Evolutionary conservation across 2,113 vertebrate species (phyloP).

Genomic region (Trogon melanurus): DNA sequence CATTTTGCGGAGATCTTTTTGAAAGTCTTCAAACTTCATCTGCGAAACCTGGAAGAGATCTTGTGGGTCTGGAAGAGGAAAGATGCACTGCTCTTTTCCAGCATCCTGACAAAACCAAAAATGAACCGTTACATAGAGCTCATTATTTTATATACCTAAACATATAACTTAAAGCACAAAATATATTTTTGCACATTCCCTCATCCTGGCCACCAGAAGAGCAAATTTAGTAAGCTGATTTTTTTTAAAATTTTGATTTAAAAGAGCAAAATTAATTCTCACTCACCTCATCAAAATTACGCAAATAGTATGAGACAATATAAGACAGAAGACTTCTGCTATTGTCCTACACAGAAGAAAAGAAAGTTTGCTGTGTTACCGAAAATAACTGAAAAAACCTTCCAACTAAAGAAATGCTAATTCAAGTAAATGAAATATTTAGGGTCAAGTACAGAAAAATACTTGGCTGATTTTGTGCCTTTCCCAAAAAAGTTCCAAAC

Average conservation of each 20-base stretch:
- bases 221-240: conserved; percentile 47
- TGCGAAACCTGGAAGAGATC: conserved; percentile 96
- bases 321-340: conserved; percentile 91
- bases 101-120: conserved; percentile 83
- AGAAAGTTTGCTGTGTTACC: neutral
- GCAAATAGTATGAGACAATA: conserved; percentile 92
- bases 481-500: neutral
- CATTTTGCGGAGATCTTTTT: conserved; percentile 91
- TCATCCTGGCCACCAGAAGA: neutral
- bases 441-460: neutral
- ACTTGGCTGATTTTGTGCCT: neutral
- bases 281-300: conserved; percentile 93
- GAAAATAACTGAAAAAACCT: neutral
- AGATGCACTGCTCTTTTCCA: conserved; percentile 90
- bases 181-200: neutral
- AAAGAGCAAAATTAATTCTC: conserved; percentile 56
- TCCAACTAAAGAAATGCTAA: neutral
- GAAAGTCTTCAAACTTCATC: conserved; percentile 98
- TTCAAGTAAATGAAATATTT: neutral
- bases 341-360: conserved; percentile 85
- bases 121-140: neutral
- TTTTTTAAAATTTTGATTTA: neutral
- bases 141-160: neutral
- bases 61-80: conserved; percentile 94
- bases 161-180: neutral